Evolutionary conservation across 1,140 invertebrate species (phyloP).

Genomic region (Diorhabda elongata): DNA sequence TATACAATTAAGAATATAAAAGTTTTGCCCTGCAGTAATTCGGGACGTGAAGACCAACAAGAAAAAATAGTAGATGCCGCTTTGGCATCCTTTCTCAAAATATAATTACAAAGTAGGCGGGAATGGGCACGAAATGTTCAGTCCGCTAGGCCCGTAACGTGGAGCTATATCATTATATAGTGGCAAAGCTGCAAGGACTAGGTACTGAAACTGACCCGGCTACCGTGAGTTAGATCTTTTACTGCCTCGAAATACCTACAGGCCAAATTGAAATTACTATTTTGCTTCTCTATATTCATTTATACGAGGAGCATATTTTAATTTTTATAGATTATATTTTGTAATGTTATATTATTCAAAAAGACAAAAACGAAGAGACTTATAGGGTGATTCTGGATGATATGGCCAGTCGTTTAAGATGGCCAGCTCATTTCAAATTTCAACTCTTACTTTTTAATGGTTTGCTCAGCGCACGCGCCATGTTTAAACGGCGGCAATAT

Average conservation of each 20-base stretch:
- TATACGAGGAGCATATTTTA: too few relatives aligned
- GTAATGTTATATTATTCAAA: too few relatives aligned
- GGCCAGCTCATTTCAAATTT: too few relatives aligned
- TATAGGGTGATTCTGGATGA: too few relatives aligned
- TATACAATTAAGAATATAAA: not conserved
- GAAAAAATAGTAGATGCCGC: not conserved
- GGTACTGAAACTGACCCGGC: constrained; percentile 24
- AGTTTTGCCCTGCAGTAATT: not conserved
- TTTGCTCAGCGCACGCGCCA: too few relatives aligned
- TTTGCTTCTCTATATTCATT: not conserved
- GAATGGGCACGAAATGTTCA: constrained; percentile 30
- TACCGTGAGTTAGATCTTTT: constrained; percentile 15
- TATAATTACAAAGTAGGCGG: constrained; percentile 32
- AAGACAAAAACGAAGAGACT: too few relatives aligned
- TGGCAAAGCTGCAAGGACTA: constrained; percentile 26
- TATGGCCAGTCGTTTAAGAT: too few relatives aligned
- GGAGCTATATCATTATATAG: constrained; percentile 27
- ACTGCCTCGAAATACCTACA: not conserved
- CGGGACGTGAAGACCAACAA: not conserved
- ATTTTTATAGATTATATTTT: too few relatives aligned
- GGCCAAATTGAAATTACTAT: not conserved
- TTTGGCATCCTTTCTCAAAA: constrained; percentile 18
- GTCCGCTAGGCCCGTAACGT: constrained; percentile 17
- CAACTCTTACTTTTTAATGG: too few relatives aligned
- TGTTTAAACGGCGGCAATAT: too few relatives aligned